phyloP scores from a whole-genome alignment of 2,888 invertebrate genomes.

The Pachymerium ferrugineum region DNA sequence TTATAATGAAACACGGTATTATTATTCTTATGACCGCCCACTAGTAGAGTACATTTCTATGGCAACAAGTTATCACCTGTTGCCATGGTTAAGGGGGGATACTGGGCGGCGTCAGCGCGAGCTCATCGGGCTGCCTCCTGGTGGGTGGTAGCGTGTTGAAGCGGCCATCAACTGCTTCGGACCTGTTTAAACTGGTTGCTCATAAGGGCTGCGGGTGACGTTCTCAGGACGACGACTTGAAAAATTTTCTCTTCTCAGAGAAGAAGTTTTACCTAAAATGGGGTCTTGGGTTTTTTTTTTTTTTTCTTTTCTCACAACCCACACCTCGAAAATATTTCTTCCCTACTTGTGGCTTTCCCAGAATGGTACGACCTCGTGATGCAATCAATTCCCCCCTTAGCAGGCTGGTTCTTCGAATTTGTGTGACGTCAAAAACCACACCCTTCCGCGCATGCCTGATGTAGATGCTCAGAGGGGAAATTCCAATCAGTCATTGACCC shows the following conservation, averaged over 20 bases:
- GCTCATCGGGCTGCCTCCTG: neutral
- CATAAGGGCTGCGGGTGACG: constrained; percentile 3
- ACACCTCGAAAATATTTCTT: neutral
- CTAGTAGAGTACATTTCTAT: neutral
- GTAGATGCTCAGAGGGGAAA: constrained; percentile 24
- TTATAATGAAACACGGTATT: neutral
- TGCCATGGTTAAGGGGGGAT: neutral
- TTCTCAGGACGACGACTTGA: neutral
- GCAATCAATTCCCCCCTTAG: constrained; percentile 27
- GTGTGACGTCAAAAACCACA: constrained; percentile 30
- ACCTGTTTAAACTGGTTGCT: neutral
- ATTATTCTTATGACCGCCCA: neutral
- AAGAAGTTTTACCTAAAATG: too few species aligned
- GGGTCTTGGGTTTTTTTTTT: too few species aligned
- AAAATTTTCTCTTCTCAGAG: neutral
- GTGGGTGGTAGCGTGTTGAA: constrained; percentile 4
- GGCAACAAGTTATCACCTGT: neutral
- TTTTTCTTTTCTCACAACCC: too few species aligned
- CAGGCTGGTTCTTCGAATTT: constrained; percentile 22
- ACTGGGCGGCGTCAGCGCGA: constrained; percentile 9
- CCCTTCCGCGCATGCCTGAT: constrained; percentile 28
- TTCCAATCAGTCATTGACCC: constrained; percentile 33
- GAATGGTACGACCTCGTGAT: constrained; percentile 19
- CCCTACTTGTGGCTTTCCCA: neutral
- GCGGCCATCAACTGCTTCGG: neutral